A percentile compares a stretch with the other conserved stretches of the same genome.
These are phyloP conservation scores for Aquatica leii DNA, from an alignment of 2,888 invertebrate genomes.

Conservation along the genomic window DNA sequence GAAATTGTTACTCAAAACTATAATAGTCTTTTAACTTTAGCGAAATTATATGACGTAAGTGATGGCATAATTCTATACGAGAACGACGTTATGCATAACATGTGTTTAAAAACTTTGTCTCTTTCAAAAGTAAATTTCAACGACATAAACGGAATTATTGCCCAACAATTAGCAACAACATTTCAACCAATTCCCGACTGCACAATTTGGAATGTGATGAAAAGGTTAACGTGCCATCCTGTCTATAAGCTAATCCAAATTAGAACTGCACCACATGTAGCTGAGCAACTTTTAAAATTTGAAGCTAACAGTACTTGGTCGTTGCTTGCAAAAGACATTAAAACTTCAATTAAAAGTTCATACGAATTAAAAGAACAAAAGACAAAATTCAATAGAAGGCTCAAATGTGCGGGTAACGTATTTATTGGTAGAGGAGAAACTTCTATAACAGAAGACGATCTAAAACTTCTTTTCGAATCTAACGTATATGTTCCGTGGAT, in stretches of 20 bases:
- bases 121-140: constrained; percentile 52
- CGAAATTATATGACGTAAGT: constrained; percentile 59
- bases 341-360: constrained; percentile 14
- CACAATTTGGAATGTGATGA: constrained; percentile 53
- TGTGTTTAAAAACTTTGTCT: constrained; percentile 52
- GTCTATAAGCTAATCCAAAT: constrained; percentile 61
- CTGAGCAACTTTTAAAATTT: constrained; percentile 49
- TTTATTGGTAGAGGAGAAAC: constrained; percentile 58
- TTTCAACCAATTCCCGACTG: constrained; percentile 58
- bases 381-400: constrained; percentile 11
- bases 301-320: constrained; percentile 59
- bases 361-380: constrained; percentile 3
- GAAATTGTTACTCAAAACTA: constrained; percentile 65
- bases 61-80: constrained; percentile 61
- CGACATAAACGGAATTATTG: constrained; percentile 62
- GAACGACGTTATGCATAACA: constrained; percentile 61
- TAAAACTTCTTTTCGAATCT: constrained; percentile 49
- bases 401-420: constrained; percentile 53
- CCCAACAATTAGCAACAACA: constrained; percentile 60
- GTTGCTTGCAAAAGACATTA: constrained; percentile 26
- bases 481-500: constrained; percentile 59
- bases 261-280: constrained; percentile 58
- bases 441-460: constrained; percentile 47
- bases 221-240: constrained; percentile 60
- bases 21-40: constrained; percentile 62